Percentiles rank a stretch among this genome's conserved stretches.
Evolutionary conservation across 2,888 invertebrate genomes (phyloP).

Genomic region (Troides oblongomaculatus): DNA sequence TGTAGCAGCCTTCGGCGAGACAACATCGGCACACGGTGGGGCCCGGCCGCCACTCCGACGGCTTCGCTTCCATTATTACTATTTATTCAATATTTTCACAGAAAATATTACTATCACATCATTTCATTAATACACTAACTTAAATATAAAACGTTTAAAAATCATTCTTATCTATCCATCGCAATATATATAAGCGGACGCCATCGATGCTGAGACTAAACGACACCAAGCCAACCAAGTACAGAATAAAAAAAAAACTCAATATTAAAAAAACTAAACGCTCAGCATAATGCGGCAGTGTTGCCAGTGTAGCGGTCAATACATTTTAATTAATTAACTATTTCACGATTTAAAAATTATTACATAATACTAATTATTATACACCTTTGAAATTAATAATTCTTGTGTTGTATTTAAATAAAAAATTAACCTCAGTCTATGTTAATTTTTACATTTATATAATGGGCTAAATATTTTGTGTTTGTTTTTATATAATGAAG

Average conservation of each 20-base stretch:
- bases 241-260: background rate
- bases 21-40: constrained; percentile 73
- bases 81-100: constrained; percentile 44
- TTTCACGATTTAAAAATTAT: too few species aligned
- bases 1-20: constrained; percentile 69
- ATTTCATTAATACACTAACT: constrained; percentile 17
- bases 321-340: too few species aligned
- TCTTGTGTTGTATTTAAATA: too few species aligned
- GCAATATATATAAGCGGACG: constrained; percentile 15
- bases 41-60: constrained; percentile 68
- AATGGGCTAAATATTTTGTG: too few species aligned
- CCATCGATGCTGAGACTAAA: constrained; percentile 8
- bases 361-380: too few species aligned
- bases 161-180: constrained; percentile 20
- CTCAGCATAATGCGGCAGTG: background rate
- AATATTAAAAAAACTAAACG: background rate
- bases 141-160: constrained; percentile 35
- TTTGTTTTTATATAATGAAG: too few species aligned
- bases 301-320: background rate
- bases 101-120: constrained; percentile 45
- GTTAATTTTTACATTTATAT: too few species aligned
- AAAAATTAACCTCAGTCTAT: too few species aligned
- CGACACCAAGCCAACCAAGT: background rate
- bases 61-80: constrained; percentile 60
- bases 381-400: too few species aligned